Conservation (phyloP, 1,140 invertebrate species). For the Bilobella aurantiaca region DNA sequence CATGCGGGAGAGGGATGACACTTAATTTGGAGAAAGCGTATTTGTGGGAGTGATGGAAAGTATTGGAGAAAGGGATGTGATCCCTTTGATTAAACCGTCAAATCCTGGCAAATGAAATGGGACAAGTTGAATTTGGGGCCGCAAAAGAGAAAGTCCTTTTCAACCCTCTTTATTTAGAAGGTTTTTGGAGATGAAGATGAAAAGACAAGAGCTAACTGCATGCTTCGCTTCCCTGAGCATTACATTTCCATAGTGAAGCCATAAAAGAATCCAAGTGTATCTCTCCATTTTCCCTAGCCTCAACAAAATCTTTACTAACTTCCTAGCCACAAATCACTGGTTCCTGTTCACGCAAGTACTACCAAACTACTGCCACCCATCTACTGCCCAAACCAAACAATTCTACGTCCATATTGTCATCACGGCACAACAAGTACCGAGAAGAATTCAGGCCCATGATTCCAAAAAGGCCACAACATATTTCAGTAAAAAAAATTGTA, state of each 20-base stretch:
- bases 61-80: not conserved
- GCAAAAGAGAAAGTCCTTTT: not conserved
- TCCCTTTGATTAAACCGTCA: slow-evolving; percentile 9
- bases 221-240: slow-evolving; percentile 23
- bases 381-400: no score
- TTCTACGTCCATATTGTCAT: no score
- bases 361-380: not conserved
- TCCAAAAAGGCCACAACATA: no score
- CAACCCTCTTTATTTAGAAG: no score
- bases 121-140: not conserved
- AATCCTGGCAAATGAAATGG: slow-evolving; percentile 19
- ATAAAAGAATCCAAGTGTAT: slow-evolving; percentile 30
- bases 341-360: slow-evolving; percentile 14
- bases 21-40: no score
- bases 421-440: no score
- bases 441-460: no score
- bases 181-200: no score
- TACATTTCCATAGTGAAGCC: slow-evolving; percentile 31
- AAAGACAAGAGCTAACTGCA: slow-evolving; percentile 6
- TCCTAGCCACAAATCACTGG: slow-evolving; percentile 28
- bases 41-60: no score
- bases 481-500: no score
- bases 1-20: no score
- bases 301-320: slow-evolving; percentile 9
- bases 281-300: not conserved